phyloP scores from a whole-genome alignment of 2,113 vertebrate genomes.

The Misgurnus mizolepis region DNA sequence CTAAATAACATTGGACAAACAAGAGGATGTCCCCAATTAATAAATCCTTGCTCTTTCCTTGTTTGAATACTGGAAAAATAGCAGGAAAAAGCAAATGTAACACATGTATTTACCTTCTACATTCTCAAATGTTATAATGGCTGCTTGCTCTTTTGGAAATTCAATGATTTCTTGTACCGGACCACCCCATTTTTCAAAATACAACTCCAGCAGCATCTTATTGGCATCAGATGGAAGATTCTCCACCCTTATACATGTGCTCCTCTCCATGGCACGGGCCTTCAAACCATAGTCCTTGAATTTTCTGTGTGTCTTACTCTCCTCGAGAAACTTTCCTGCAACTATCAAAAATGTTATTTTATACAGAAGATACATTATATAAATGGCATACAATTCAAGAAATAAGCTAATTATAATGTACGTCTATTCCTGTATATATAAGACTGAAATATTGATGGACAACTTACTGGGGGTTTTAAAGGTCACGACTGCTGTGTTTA shows the following conservation, averaged over 20 bases:
- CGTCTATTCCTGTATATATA: no score
- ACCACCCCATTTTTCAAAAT: conserved; percentile 80
- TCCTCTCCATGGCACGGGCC: conserved; percentile 71
- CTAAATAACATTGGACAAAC: background rate
- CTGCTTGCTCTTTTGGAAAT: conserved; percentile 77
- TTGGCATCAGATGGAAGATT: conserved; percentile 67
- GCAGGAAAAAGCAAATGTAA: no score
- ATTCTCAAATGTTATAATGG: conserved; percentile 77
- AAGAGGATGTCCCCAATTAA: background rate
- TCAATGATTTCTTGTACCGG: conserved; percentile 55
- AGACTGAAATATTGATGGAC: no score
- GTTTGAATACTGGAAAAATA: no score
- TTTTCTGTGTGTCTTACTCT: conserved; percentile 54
- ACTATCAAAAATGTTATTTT: conserved; percentile 61
- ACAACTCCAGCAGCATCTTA: conserved; percentile 70
- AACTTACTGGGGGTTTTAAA: conserved; percentile 63
- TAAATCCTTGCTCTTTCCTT: no score
- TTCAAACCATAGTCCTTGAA: conserved; percentile 66
- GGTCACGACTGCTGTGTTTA: conserved; percentile 69
- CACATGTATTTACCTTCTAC: conserved; percentile 73
- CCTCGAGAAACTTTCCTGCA: conserved; percentile 65
- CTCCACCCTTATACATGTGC: conserved; percentile 77
- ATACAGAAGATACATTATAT: background rate
- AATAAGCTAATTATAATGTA: no score
- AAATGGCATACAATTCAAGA: background rate